phyloP scores from a whole-genome alignment of 2,797 vertebrate genomes.

The Tadarida brasiliensis region DNA sequence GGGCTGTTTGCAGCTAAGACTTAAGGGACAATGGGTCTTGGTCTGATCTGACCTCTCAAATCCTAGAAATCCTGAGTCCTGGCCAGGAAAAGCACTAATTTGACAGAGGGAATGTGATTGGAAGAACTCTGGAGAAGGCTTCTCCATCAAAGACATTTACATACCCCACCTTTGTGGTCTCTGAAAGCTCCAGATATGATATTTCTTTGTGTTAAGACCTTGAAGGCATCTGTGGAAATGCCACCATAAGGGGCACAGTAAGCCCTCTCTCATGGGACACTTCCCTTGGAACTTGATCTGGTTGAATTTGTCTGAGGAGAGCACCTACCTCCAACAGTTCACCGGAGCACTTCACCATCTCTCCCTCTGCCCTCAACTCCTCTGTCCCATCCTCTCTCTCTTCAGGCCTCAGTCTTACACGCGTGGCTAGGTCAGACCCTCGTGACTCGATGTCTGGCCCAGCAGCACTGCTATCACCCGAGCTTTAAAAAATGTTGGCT shows the following conservation, averaged over 20 bases:
- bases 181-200: not conserved
- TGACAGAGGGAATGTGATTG: not conserved
- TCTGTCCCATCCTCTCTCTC: not conserved
- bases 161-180: not conserved
- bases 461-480: not conserved
- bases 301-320: not conserved
- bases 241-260: not conserved
- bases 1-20: not conserved
- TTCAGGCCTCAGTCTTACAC: not conserved
- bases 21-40: not conserved
- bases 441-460: not conserved
- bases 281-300: not conserved
- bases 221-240: not conserved
- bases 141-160: not conserved
- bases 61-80: not conserved
- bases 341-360: not conserved
- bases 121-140: conserved; percentile 20
- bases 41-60: not conserved
- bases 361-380: not conserved
- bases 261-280: not conserved
- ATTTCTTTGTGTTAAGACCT: not conserved
- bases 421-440: not conserved
- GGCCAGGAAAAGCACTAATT: not conserved
- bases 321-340: not conserved
- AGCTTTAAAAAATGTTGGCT: not conserved